Evolutionary conservation across 1,140 invertebrate species (phyloP), one percentile per base, ranked within the genome.

Genomic region (Drosophila ananassae): DNA sequence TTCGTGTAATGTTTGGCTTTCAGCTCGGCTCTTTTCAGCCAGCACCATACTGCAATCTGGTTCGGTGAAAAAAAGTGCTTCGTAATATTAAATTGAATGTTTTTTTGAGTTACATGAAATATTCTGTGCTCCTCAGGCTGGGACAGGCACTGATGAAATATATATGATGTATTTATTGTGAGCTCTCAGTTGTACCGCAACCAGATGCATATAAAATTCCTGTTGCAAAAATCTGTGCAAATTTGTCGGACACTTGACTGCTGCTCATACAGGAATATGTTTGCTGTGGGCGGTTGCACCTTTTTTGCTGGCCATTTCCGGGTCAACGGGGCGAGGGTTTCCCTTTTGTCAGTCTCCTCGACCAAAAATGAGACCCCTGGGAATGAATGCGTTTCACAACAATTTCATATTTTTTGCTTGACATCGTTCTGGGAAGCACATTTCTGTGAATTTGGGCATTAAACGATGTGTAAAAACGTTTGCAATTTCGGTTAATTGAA

Each of bases 381-480:
- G 44, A 34, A 53, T 53, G 32, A 72, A 47, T 60, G 62, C 25
- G 24, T 54, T 50, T 53, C 28, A 66, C 32, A 52, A 59, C 32
- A 22, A 39, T 52, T 54, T 44, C 10, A 17, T 6, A 34, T 47
- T 32, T 34, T 3, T 59, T 73, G 56, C 25, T 74, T 56, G 62
- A 37, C 54, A 60, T 72, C 52, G 39, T 72, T 67, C 46, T 55
- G 54, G 28, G 47, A 51, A 53, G 60, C 28, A 28, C 34, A 55
- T 41, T 84, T 63, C 47, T 79, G 61, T 72, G 61, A 64, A 79
- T 75, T 83, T 83, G 56, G 63, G 61, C 71, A 84, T 84, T 83
- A 56, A 79, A 67, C 79, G 63, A 84, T 79, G 80, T 76, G 80
- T 84, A 82, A 84, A 84, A 79, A 63, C 73, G 76, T 72, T 79